phyloP scores from a whole-genome alignment of 1,140 invertebrate genomes.

The Drosophila auraria region DNA sequence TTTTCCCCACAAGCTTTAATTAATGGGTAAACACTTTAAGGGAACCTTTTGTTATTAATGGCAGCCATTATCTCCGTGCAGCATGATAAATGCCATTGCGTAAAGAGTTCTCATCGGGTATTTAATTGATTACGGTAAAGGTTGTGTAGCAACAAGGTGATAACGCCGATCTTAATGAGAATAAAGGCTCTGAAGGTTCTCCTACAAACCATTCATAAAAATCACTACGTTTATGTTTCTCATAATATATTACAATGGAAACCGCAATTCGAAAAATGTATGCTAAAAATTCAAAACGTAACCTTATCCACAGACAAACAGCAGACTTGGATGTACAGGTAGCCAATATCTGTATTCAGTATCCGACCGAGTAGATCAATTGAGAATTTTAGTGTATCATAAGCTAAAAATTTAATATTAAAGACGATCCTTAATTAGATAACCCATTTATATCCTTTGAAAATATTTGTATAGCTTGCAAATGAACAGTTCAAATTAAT shows the following conservation, averaged over 20 bases:
- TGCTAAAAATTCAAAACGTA: not conserved
- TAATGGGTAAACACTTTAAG: conserved; percentile 43
- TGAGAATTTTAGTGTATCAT: no score
- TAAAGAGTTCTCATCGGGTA: conserved; percentile 20
- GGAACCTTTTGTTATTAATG: conserved; percentile 25
- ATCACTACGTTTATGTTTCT: not conserved
- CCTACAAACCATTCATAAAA: not conserved
- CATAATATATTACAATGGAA: not conserved
- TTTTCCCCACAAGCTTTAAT: conserved; percentile 21
- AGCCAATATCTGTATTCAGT: no score
- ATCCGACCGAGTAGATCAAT: no score
- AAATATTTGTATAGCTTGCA: not conserved
- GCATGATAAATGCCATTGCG: conserved; percentile 4
- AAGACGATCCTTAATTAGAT: no score
- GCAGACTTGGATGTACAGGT: no score
- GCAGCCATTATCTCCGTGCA: conserved; percentile 20
- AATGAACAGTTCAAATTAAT: not conserved
- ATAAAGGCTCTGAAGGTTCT: not conserved
- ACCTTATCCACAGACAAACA: not conserved
- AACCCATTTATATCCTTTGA: no score
- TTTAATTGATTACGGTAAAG: conserved; percentile 41
- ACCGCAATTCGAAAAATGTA: not conserved
- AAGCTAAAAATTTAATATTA: no score
- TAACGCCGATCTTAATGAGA: conserved; percentile 2
- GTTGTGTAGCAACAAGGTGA: conserved; percentile 40